A percentile compares a stretch with the other conserved stretches of the same genome.
phyloP scores from a whole-genome alignment of 2,797 vertebrate genomes.

The Tangara arthus region DNA sequence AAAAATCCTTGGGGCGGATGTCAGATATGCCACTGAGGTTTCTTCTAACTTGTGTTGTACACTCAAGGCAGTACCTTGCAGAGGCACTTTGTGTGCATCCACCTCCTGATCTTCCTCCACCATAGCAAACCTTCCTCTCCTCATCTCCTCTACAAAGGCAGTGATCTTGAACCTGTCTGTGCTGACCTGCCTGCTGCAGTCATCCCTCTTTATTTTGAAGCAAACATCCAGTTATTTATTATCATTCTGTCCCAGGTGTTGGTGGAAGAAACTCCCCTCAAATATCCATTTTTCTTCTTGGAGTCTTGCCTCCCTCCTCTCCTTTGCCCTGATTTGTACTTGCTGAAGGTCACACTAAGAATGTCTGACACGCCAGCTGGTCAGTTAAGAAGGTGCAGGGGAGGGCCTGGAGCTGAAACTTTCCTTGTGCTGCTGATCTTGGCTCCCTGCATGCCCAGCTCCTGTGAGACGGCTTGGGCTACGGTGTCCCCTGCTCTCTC shows the following conservation, averaged over 20 bases:
- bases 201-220: background rate
- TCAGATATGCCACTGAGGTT: background rate
- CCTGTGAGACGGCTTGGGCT: background rate
- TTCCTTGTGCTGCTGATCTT: background rate
- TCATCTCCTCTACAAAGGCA: background rate
- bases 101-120: background rate
- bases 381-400: fast-evolving
- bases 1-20: background rate
- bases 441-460: fast-evolving
- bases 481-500: fast-evolving
- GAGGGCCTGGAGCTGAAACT: background rate
- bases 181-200: background rate
- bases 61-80: background rate
- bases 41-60: background rate
- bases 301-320: background rate
- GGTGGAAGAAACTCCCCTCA: background rate
- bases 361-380: background rate
- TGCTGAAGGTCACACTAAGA: background rate
- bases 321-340: background rate
- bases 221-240: background rate
- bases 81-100: background rate
- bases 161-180: background rate
- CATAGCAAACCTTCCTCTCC: background rate
- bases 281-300: background rate
- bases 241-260: background rate